phyloP scores from a whole-genome alignment of 1,140 invertebrate species.

The Drosophila micromelanica region DNA sequence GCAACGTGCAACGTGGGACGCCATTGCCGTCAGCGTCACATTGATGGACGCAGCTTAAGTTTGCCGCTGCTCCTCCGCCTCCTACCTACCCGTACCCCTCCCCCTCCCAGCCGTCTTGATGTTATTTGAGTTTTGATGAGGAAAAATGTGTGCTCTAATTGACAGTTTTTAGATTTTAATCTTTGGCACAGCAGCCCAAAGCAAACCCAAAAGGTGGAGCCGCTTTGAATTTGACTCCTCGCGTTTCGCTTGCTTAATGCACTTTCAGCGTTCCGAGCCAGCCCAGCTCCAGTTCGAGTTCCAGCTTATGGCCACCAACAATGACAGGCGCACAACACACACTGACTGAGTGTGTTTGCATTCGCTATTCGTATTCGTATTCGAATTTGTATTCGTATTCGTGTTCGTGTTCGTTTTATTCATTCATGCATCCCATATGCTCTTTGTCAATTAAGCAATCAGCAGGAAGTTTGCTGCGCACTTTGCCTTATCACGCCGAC shows the following conservation, averaged over 20 bases:
- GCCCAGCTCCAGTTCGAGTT: conserved; percentile 38
- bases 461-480: conserved; percentile 81
- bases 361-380: conserved; percentile 37
- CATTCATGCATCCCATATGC: conserved; percentile 82
- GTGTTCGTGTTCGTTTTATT: too few relatives aligned
- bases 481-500: conserved; percentile 67
- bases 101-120: conserved; percentile 11
- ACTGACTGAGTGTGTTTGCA: conserved; percentile 15
- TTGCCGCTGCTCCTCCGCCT: conserved; percentile 5
- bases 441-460: conserved; percentile 83
- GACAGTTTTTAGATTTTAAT: conserved; percentile 83
- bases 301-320: conserved; percentile 80
- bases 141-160: conserved; percentile 83
- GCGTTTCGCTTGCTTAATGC: conserved; percentile 59
- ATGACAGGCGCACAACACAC: conserved; percentile 64
- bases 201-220: conserved; percentile 28
- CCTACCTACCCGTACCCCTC: too few relatives aligned
- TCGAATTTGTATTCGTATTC: too few relatives aligned
- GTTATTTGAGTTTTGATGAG: conserved; percentile 74
- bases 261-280: conserved; percentile 77
- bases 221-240: conserved; percentile 61
- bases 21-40: conserved; percentile 64
- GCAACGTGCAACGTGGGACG: conserved; percentile 63
- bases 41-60: conserved; percentile 67
- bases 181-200: conserved; percentile 48